Percentiles rank a stretch among this genome's conserved stretches.
phyloP scores from a whole-genome alignment of 2,888 invertebrate species.

The Microplitis deprimator region DNA sequence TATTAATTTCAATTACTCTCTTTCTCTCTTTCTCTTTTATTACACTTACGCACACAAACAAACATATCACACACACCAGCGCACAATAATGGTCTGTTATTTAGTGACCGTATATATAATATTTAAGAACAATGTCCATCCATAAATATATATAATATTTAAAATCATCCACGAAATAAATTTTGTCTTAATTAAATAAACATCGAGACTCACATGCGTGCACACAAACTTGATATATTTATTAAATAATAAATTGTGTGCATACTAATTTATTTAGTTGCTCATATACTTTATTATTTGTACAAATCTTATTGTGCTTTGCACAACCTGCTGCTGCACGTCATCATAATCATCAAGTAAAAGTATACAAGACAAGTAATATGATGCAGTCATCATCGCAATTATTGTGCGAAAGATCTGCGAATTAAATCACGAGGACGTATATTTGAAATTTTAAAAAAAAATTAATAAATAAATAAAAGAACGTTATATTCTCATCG shows the following conservation, averaged over 20 bases:
- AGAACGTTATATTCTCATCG: conserved; percentile 51
- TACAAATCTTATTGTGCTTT: conserved; percentile 1
- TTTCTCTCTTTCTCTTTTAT: conserved; percentile 30
- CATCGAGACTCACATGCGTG: background rate
- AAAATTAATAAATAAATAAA: conserved; percentile 45
- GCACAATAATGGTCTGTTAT: background rate
- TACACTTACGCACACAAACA: background rate
- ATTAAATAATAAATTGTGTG: background rate
- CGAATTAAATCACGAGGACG: background rate
- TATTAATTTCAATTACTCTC: conserved; percentile 39
- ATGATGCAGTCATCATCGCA: background rate
- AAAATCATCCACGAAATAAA: background rate
- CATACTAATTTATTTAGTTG: background rate
- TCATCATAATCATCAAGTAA: conserved; percentile 1
- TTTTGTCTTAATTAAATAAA: background rate
- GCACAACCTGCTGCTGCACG: background rate
- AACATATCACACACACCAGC: background rate
- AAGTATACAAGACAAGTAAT: background rate
- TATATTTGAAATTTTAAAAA: conserved; percentile 47
- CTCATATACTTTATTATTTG: background rate
- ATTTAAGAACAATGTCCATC: background rate
- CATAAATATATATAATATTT: background rate
- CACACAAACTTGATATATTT: background rate
- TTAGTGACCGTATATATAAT: background rate
- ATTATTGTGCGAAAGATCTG: background rate